Evolutionary conservation across 2,113 vertebrate genomes (phyloP).

Genomic region (Herpailurus yagouaroundi): DNA sequence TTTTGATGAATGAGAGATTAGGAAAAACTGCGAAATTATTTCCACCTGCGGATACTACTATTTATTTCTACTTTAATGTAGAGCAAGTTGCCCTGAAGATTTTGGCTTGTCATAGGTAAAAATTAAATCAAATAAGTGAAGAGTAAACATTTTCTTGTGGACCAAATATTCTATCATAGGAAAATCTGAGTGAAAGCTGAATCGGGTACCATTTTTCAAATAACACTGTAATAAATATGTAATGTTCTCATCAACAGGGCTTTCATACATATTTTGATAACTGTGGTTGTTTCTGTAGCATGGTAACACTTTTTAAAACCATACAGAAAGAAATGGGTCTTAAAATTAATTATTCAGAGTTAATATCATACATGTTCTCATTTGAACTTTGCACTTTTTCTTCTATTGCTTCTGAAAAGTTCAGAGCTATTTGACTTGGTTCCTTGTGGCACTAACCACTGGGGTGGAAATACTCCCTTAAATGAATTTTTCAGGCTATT

Average conservation of each 20-base stretch:
- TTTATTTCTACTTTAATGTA: not conserved
- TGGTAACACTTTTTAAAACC: not conserved
- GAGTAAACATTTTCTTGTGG: not conserved
- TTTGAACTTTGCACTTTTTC: slow-evolving; percentile 26
- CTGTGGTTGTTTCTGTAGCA: not conserved
- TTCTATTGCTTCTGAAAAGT: slow-evolving; percentile 32
- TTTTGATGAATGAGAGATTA: not conserved
- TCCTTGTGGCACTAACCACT: not conserved
- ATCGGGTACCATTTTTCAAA: not conserved
- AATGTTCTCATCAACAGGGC: not conserved
- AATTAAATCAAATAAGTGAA: not conserved
- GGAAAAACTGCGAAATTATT: not conserved
- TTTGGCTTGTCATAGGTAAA: not conserved
- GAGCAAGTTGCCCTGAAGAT: not conserved
- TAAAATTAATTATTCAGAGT: not conserved
- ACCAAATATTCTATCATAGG: not conserved
- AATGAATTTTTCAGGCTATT: slow-evolving; percentile 61
- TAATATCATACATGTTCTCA: not conserved
- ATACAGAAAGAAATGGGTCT: not conserved
- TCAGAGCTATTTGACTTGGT: slow-evolving; percentile 34
- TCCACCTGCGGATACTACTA: not conserved
- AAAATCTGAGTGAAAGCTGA: not conserved
- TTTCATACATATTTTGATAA: not conserved
- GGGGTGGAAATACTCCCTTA: slow-evolving; percentile 23
- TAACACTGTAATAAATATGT: not conserved